Evolutionary conservation across 2,113 vertebrate genomes (phyloP), one percentile per base, ranked within the genome.

Genomic region (Psittacus erithacus): DNA sequence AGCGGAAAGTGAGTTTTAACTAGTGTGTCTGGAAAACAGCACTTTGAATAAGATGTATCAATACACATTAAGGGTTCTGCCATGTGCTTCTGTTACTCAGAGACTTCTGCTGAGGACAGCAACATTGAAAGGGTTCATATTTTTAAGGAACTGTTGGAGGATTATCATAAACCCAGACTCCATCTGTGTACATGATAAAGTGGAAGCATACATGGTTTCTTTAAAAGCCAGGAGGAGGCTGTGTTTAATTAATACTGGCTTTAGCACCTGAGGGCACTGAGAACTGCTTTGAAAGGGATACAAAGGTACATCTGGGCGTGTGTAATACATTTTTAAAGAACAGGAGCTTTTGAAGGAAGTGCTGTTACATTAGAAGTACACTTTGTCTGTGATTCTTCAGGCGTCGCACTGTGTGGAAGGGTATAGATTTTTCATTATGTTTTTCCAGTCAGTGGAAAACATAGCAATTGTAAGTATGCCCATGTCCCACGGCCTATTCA

Each of bases 1-100:
- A 86, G 55, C 86, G 70, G 82, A 49, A 94, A 89, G 84, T 92
- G 82, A 91, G 92, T 95, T 90, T 91, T 93, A 86, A 63, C 20
- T 7, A 89, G 53, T 27, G 29, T 24, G 13, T 86, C 69, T 92
- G 62, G 89, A 86, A 90, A 92, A 52, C 4, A 69, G n/a, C 49
- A 62, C 31, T 53, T 92, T 0, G 0, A 62, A 38, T 92, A 75
- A 71, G 17, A 68, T 50, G 20, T 91, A 17, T 82, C 52, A 44
- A 6, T 87, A 62, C 12, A 44, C 14, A 16, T 50, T 79, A 79
- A 91, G 52, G 44, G 59, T 76, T 89, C 75, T 95, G 57, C 46
- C 20, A 3, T n/a, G 52, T 62, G 28, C 38, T 82, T 78, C 52
- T 89, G 77, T 78, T 84, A 75, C 15, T 93, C 52, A 50, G 62